Evolutionary conservation across 1,140 invertebrate species (phyloP).

Genomic region (Manduca sexta): DNA sequence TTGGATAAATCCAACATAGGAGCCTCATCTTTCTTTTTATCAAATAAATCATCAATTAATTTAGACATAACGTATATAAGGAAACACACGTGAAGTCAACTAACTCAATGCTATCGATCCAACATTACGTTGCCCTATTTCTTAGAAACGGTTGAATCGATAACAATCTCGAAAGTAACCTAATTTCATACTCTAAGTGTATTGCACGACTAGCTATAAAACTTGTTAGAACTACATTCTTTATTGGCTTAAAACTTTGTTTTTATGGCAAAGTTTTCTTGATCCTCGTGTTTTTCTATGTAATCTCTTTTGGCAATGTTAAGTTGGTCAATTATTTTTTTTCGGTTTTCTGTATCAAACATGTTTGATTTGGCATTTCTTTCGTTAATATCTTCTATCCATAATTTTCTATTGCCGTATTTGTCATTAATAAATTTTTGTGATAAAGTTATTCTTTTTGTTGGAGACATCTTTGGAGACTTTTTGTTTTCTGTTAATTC

Average conservation of each 20-base stretch:
- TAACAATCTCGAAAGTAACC: constrained; percentile 35
- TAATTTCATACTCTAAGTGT: constrained; percentile 34
- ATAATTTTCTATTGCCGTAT: constrained; percentile 68
- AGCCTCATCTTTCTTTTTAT: constrained; percentile 88
- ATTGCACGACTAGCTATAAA: constrained; percentile 34
- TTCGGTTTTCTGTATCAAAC: constrained; percentile 50
- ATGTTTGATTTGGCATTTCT: constrained; percentile 39
- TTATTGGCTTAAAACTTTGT: constrained; percentile 32
- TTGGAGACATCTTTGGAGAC: constrained; percentile 43
- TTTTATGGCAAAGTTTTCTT: constrained; percentile 30
- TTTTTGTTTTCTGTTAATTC: constrained; percentile 47
- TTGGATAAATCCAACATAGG: constrained; percentile 89
- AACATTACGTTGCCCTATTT: constrained; percentile 24
- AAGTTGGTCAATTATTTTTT: constrained; percentile 52
- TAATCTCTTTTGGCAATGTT: constrained; percentile 50
- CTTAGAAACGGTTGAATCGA: constrained; percentile 49
- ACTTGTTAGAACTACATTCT: constrained; percentile 11
- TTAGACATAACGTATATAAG: constrained; percentile 72
- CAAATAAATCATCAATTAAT: constrained; percentile 84
- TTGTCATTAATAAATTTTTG: constrained; percentile 73
- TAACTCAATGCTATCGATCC: constrained; percentile 31
- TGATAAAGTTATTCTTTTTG: constrained; percentile 61
- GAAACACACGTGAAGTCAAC: constrained; percentile 7
- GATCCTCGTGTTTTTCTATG: constrained; percentile 38
- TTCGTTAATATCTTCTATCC: constrained; percentile 53